phyloP scores from a whole-genome alignment of 2,797 vertebrate species.

The Podarcis siculus region DNA sequence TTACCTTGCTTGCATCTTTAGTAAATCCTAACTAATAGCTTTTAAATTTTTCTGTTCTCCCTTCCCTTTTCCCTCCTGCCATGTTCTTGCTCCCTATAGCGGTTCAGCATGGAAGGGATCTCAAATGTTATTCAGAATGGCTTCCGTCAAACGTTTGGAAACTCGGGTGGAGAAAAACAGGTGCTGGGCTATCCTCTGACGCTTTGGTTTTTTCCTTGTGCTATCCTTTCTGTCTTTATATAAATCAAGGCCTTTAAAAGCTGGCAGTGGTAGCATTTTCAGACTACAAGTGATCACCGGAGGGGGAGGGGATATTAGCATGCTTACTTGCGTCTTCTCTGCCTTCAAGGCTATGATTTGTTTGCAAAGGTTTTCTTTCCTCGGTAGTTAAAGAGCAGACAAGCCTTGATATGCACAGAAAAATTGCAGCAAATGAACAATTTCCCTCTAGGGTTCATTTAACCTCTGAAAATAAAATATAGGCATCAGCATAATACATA shows the following conservation, averaged over 20 bases:
- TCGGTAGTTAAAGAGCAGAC: neutral
- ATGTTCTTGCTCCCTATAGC: constrained; percentile 81
- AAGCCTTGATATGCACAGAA: constrained; percentile 12
- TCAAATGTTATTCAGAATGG: constrained; percentile 98
- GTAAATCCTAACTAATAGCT: constrained; percentile 73
- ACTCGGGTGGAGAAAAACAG: constrained; percentile 96
- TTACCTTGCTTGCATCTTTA: constrained; percentile 42
- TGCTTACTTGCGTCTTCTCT: constrained; percentile 21
- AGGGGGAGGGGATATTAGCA: neutral
- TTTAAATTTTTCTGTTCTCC: constrained; percentile 79
- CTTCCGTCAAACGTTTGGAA: constrained; percentile 96
- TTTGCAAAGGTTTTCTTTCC: constrained; percentile 36
- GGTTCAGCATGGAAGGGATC: constrained; percentile 98
- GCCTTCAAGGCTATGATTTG: constrained; percentile 5
- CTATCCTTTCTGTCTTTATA: constrained; percentile 63
- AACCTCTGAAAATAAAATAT: constrained; percentile 18
- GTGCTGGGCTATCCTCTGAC: constrained; percentile 84
- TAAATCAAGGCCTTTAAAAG: constrained; percentile 56
- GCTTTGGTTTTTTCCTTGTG: constrained; percentile 59
- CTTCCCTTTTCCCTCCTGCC: constrained; percentile 67
- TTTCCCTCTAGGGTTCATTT: neutral
- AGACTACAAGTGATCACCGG: constrained; percentile 14
- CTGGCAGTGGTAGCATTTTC: constrained; percentile 41
- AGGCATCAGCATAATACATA: constrained; percentile 21
- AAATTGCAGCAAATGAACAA: constrained; percentile 21